Conservation (phyloP, 1,140 invertebrate genomes). For the Trissolcus basalis region DNA sequence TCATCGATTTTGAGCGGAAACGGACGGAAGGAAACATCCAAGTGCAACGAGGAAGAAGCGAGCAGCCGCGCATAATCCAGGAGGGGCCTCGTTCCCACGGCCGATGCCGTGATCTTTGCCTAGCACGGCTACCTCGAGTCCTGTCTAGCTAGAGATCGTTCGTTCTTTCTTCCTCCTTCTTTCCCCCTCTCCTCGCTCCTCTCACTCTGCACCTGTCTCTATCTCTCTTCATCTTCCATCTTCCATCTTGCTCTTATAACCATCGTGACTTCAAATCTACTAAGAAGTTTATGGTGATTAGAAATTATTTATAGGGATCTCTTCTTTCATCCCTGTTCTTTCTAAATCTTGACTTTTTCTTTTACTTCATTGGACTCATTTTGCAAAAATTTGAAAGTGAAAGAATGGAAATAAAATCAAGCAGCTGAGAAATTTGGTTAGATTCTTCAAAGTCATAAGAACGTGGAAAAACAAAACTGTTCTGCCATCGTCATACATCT, state of each 20-base stretch:
- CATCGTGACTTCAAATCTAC: not conserved
- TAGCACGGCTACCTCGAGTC: constrained; percentile 44
- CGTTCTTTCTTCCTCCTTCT: constrained; percentile 4
- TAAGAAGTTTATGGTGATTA: not conserved
- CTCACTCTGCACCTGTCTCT: not conserved
- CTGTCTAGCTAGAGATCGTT: constrained; percentile 32
- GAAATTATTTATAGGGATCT: not conserved
- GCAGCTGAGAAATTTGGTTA: too few relatives aligned
- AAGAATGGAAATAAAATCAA: too few relatives aligned
- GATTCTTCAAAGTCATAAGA: not conserved
- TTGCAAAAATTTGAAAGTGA: too few relatives aligned
- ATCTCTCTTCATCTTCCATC: constrained; percentile 7
- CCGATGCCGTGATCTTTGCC: constrained; percentile 56
- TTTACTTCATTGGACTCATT: too few relatives aligned
- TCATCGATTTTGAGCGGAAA: constrained; percentile 26
- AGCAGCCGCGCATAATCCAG: constrained; percentile 41
- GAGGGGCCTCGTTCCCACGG: constrained; percentile 56
- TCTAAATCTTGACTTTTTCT: too few relatives aligned
- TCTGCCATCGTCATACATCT: not conserved
- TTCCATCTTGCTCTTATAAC: constrained; percentile 2
- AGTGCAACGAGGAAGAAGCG: constrained; percentile 25
- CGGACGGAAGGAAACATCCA: constrained; percentile 30
- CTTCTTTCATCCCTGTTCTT: not conserved
- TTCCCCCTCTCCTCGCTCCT: not conserved
- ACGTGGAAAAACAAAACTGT: not conserved